These are phyloP conservation scores for Lathronympha strigana DNA, from an alignment of 2,888 invertebrate species.

Conservation along the genomic window DNA sequence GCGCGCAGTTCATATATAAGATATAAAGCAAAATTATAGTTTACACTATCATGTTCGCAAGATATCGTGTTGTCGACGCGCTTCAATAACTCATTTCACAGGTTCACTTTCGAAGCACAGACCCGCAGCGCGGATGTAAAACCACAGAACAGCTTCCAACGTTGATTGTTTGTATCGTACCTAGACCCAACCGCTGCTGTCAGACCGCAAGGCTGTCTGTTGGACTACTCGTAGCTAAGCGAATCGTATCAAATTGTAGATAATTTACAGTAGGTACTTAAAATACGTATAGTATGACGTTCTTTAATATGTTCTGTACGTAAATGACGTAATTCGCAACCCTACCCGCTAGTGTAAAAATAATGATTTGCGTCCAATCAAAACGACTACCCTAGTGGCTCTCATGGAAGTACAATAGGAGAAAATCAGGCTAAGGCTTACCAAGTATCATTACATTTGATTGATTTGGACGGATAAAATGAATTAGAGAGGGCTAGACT, in stretches of 20 bases:
- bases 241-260: not conserved
- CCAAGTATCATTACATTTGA: constrained; percentile 56
- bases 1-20: not conserved
- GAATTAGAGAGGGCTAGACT: constrained; percentile 54
- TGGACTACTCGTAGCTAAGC: not conserved
- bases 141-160: constrained; percentile 68
- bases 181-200: constrained; percentile 47
- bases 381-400: constrained; percentile 43
- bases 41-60: constrained; percentile 54
- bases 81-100: constrained; percentile 79
- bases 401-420: constrained; percentile 56
- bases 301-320: no score
- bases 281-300: not conserved
- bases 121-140: constrained; percentile 66
- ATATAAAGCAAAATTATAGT: constrained; percentile 27
- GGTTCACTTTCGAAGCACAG: constrained; percentile 77
- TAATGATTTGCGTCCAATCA: not conserved
- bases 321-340: no score
- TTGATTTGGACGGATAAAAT: constrained; percentile 62
- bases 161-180: constrained; percentile 58
- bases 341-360: not conserved
- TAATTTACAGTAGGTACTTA: not conserved
- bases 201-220: constrained; percentile 43
- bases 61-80: constrained; percentile 71
- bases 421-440: constrained; percentile 58